Evolutionary conservation across 1,140 invertebrate species (phyloP).

Genomic region (Acromyrmex charruanus): DNA sequence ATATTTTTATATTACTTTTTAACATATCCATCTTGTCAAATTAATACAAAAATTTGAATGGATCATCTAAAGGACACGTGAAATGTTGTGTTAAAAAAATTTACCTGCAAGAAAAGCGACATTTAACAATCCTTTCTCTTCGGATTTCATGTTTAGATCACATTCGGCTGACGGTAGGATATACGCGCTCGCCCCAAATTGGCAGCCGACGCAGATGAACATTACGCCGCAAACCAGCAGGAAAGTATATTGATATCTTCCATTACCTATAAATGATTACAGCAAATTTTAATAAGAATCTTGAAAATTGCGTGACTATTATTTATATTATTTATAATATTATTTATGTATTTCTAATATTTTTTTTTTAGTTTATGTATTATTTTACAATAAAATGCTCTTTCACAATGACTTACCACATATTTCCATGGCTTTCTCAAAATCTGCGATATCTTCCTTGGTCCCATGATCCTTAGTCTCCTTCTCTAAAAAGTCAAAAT

Average conservation of each 20-base stretch:
- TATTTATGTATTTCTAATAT: not conserved
- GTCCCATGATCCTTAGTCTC: slow-evolving; percentile 54
- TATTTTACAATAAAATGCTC: not conserved
- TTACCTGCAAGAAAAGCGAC: slow-evolving; percentile 88
- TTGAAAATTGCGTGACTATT: not conserved
- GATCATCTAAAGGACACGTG: too few species aligned
- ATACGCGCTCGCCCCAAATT: slow-evolving; percentile 89
- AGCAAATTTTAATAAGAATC: not conserved
- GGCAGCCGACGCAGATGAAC: slow-evolving; percentile 87
- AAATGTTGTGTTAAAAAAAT: not conserved
- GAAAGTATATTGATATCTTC: slow-evolving; percentile 79
- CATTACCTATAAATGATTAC: slow-evolving; percentile 70
- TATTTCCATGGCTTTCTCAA: slow-evolving; percentile 76
- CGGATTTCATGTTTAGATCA: slow-evolving; percentile 86
- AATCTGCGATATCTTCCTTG: slow-evolving; percentile 73
- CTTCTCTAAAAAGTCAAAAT: slow-evolving; percentile 39
- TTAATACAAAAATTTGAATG: too few species aligned
- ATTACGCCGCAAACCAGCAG: slow-evolving; percentile 79
- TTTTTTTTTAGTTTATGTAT: not conserved
- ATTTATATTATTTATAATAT: not conserved
- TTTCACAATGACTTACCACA: slow-evolving; percentile 70
- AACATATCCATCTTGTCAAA: too few species aligned
- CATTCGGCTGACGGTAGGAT: slow-evolving; percentile 87
- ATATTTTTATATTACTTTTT: too few species aligned
- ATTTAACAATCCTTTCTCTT: slow-evolving; percentile 87